A percentile compares a stretch with the other conserved stretches of the same genome.
These are phyloP conservation scores for Scomber japonicus DNA, from an alignment of 2,113 vertebrate genomes.

Conservation along the genomic window DNA sequence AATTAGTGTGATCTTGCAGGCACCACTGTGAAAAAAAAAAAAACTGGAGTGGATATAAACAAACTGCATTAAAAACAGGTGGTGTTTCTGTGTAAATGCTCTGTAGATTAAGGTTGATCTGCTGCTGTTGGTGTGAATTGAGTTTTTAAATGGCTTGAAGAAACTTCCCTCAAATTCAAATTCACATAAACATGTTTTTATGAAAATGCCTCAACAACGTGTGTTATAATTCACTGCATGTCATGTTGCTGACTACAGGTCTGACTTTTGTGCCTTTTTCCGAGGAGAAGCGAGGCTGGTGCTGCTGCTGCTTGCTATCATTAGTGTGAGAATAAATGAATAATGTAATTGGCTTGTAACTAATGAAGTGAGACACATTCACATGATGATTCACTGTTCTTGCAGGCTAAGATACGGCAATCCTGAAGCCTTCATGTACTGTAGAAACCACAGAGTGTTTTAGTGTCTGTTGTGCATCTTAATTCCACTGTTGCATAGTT, in stretches of 20 bases:
- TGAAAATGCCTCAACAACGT: conserved; percentile 7
- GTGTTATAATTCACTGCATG: neutral
- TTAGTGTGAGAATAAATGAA: neutral
- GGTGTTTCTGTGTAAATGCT: neutral
- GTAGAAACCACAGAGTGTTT: neutral
- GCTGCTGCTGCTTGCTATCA: conserved; percentile 3
- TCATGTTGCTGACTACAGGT: neutral
- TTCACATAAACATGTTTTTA: neutral
- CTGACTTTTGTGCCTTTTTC: neutral
- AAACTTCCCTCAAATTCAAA: neutral
- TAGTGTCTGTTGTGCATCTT: conserved; percentile 1
- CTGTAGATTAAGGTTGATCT: neutral
- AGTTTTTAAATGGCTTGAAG: neutral
- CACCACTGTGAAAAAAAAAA: conserved; percentile 27
- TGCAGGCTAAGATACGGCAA: neutral
- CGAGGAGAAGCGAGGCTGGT: neutral
- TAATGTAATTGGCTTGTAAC: neutral
- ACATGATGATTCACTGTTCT: conserved; percentile 10
- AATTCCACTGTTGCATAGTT: conserved; percentile 46
- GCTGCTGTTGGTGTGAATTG: neutral
- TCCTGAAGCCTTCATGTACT: neutral
- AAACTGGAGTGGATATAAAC: no score
- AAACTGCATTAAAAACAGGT: neutral
- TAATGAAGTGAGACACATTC: neutral
- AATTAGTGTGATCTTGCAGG: conserved; percentile 54